Base-by-base conservation (phyloP, 1,140 invertebrate genomes). In the Tetramorium simillimum region DNA sequence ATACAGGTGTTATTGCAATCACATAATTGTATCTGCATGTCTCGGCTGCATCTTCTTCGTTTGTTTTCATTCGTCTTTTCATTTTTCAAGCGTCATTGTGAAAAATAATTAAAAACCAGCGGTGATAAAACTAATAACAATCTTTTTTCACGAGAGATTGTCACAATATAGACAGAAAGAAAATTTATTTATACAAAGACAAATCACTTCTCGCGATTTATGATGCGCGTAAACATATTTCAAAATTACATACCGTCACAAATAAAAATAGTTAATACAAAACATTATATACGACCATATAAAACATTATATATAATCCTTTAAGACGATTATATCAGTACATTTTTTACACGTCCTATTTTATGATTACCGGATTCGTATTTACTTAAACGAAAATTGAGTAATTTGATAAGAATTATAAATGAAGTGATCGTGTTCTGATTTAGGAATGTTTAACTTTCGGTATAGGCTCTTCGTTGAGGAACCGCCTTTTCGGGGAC, bases 391-490 rank as follows among this genome's bases (percentile, higher is more conserved):
- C 28, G 1, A 33, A 65, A 21, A 65, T 51, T 33, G 12, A 33
- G 16, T 46, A 40, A 80, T 67, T 67, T 51, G n/a, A 16, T 67
- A n/a, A 69, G 5, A 53, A 56, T 37, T 78, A 37, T 80, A 18
- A 33, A 46, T 49, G 12, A 21, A 72, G 5, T 40, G 7, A 9
- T 58, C 51, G 0, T n/a, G 7, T 33, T 56, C 16, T 16, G 21
- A 82, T 56, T 78, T 43, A 72, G 10, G 49, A 40, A 73, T 70
- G 78, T 58, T 92, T 93, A 28, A 92, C 84, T 69, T 88, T 93
- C 3, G 92, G 88, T 40, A 92, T 70, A 3, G 92, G 90, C 56
- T 93, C 92, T 18, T 93, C 89, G 12, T 60, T 9, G 0, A 93
- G 75, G 73, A 90, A 88, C n/a, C 92, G 86, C 9, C 70, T 88